Percentiles rank a stretch among this genome's conserved stretches.
These are phyloP conservation scores for Platichthys stellatus DNA, from an alignment of 2,113 vertebrate genomes.

Conservation along the genomic window DNA sequence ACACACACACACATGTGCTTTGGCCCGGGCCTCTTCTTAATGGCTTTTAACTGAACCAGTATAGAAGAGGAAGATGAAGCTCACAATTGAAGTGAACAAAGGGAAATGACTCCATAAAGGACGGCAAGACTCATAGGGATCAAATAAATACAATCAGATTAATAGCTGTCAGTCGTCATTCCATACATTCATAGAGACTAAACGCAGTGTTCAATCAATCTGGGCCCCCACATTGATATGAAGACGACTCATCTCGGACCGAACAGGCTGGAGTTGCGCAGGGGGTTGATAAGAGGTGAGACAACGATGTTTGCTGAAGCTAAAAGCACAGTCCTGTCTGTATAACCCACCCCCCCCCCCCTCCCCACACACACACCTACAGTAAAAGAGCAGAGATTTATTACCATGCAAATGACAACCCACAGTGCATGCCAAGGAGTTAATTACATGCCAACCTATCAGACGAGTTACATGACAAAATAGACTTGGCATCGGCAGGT, in stretches of 20 bases:
- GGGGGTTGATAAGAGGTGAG: constrained; percentile 43
- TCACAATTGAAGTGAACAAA: constrained; percentile 59
- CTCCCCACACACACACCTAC: constrained; percentile 27
- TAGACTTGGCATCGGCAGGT: constrained; percentile 71
- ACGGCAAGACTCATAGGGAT: constrained; percentile 45
- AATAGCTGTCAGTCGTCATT: constrained; percentile 58
- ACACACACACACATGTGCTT: constrained; percentile 23
- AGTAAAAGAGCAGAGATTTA: constrained; percentile 69
- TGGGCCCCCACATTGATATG: constrained; percentile 50
- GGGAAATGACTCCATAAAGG: constrained; percentile 66
- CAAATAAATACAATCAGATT: constrained; percentile 61
- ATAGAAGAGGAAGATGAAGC: background rate
- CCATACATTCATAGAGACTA: constrained; percentile 66
- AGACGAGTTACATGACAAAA: constrained; percentile 73
- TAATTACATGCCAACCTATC: constrained; percentile 79
- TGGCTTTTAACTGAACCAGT: constrained; percentile 46
- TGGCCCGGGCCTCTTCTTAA: constrained; percentile 18
- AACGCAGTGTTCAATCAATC: constrained; percentile 63
- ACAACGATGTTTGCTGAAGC: constrained; percentile 58
- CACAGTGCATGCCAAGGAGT: constrained; percentile 72
- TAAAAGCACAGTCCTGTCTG: constrained; percentile 24
- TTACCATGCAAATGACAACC: constrained; percentile 80
- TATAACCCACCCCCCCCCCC: background rate
- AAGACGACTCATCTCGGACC: constrained; percentile 37
- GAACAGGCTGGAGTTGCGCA: constrained; percentile 25